These are phyloP conservation scores for Zaprionus davidi DNA, from an alignment of 1,140 invertebrate species.

Conservation along the genomic window DNA sequence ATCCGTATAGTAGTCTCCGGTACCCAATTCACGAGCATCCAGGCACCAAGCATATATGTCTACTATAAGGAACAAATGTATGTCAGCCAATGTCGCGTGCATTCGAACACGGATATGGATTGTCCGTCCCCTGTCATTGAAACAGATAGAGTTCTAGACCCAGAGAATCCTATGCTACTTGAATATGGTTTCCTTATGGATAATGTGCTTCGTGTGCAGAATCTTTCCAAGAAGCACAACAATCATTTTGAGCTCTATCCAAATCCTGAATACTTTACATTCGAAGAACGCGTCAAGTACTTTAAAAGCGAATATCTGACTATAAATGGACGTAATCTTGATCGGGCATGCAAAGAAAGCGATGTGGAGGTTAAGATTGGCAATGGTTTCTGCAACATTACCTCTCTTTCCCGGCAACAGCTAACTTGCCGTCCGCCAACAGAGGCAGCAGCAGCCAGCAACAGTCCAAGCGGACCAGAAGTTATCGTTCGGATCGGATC, in stretches of 20 bases:
- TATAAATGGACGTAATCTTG: slow-evolving; percentile 96
- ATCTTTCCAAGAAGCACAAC: slow-evolving; percentile 88
- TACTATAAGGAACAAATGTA: slow-evolving; percentile 93
- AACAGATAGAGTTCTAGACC: slow-evolving; percentile 85
- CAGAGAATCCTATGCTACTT: slow-evolving; percentile 90
- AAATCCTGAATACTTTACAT: slow-evolving; percentile 94
- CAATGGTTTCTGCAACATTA: slow-evolving; percentile 95
- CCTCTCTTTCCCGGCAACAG: slow-evolving; percentile 94
- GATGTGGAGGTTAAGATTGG: slow-evolving; percentile 97
- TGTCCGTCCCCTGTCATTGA: slow-evolving; percentile 94
- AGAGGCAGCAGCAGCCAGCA: slow-evolving; percentile 80
- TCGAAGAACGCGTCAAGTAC: slow-evolving; percentile 96
- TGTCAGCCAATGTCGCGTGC: slow-evolving; percentile 91
- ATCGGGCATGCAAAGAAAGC: slow-evolving; percentile 94
- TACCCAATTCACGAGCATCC: slow-evolving; percentile 94
- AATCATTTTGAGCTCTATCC: slow-evolving; percentile 93
- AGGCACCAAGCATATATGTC: slow-evolving; percentile 96
- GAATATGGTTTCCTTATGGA: slow-evolving; percentile 98
- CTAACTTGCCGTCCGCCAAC: slow-evolving; percentile 95
- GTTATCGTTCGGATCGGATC: slow-evolving; percentile 93
- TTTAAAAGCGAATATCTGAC: slow-evolving; percentile 98
- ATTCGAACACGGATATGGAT: slow-evolving; percentile 92
- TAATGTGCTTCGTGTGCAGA: slow-evolving; percentile 93
- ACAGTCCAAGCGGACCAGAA: slow-evolving; percentile 87
- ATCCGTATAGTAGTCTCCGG: slow-evolving; percentile 95